Evolutionary conservation across 2,888 invertebrate species (phyloP).

Genomic region (Catocala sponsa): DNA sequence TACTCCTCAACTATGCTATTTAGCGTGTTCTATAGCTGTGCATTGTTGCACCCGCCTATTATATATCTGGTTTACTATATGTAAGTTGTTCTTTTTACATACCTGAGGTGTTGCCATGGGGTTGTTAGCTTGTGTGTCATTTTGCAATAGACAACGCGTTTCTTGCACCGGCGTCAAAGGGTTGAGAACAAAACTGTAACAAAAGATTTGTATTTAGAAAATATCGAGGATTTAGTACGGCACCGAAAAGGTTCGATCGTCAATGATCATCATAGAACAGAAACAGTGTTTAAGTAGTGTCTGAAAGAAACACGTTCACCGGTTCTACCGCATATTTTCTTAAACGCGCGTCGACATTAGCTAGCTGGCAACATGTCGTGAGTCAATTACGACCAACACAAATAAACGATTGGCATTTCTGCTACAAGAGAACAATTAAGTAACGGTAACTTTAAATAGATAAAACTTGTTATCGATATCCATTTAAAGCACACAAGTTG

Average conservation of each 20-base stretch:
- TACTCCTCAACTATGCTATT: slow-evolving; percentile 23
- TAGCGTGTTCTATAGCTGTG: slow-evolving; percentile 3
- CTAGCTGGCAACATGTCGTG: background rate
- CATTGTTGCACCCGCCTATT: no score
- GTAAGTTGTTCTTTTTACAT: slow-evolving; percentile 25
- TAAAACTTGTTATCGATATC: slow-evolving; percentile 34
- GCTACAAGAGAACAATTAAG: slow-evolving; percentile 35
- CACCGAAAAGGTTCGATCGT: background rate
- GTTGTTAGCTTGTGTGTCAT: slow-evolving; percentile 96
- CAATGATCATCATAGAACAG: no score
- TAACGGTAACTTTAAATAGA: slow-evolving; percentile 41
- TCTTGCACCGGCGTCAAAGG: slow-evolving; percentile 97
- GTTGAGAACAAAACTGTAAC: slow-evolving; percentile 95
- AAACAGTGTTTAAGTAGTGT: no score
- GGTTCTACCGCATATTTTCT: background rate
- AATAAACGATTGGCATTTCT: slow-evolving; percentile 10
- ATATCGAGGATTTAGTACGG: background rate
- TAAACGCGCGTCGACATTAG: background rate
- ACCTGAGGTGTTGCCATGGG: slow-evolving; percentile 94
- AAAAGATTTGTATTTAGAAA: slow-evolving; percentile 49
- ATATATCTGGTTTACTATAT: no score
- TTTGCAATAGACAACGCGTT: slow-evolving; percentile 96
- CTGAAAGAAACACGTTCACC: no score
- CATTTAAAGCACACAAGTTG: slow-evolving; percentile 28
- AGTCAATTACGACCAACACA: slow-evolving; percentile 7